These are phyloP conservation scores for Leucoptera coffeella DNA, from an alignment of 2,888 invertebrate species.

Conservation along the genomic window DNA sequence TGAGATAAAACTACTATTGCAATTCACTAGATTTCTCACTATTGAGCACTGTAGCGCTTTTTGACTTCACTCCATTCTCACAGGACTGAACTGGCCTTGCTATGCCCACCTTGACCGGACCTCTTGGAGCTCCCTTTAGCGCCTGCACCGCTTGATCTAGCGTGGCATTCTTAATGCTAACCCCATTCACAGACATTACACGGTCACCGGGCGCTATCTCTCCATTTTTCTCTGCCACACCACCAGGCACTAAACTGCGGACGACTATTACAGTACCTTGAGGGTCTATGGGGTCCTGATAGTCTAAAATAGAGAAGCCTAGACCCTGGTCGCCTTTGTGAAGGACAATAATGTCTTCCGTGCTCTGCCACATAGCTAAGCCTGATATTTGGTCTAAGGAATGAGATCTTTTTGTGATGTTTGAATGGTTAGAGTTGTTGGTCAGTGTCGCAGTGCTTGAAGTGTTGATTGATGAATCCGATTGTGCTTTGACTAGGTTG, in stretches of 20 bases:
- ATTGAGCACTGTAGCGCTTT: constrained; percentile 30
- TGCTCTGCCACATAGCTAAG: constrained; percentile 94
- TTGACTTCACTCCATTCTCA: constrained; percentile 26
- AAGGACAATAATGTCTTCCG: constrained; percentile 86
- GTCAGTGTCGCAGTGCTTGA: constrained; percentile 78
- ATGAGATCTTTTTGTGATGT: constrained; percentile 68
- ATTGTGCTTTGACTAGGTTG: constrained; percentile 86
- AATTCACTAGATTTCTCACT: constrained; percentile 34
- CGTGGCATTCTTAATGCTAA: constrained; percentile 82
- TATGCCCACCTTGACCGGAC: constrained; percentile 85
- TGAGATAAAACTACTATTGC: constrained; percentile 7
- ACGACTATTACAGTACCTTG: constrained; percentile 95
- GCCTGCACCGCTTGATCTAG: constrained; percentile 94
- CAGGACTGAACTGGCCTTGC: constrained; percentile 70
- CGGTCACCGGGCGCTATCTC: constrained; percentile 94
- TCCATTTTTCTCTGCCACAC: constrained; percentile 94
- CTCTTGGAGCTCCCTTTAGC: constrained; percentile 88
- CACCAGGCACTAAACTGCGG: constrained; percentile 93
- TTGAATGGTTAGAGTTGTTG: constrained; percentile 56
- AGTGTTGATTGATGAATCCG: constrained; percentile 87
- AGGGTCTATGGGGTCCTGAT: constrained; percentile 94
- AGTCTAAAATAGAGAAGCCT: constrained; percentile 96
- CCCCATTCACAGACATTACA: constrained; percentile 86
- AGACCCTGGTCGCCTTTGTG: constrained; percentile 93
- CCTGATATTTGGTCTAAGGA: constrained; percentile 93